Evolutionary conservation across 2,797 vertebrate genomes (phyloP).

Genomic region (Apodemus agrarius): DNA sequence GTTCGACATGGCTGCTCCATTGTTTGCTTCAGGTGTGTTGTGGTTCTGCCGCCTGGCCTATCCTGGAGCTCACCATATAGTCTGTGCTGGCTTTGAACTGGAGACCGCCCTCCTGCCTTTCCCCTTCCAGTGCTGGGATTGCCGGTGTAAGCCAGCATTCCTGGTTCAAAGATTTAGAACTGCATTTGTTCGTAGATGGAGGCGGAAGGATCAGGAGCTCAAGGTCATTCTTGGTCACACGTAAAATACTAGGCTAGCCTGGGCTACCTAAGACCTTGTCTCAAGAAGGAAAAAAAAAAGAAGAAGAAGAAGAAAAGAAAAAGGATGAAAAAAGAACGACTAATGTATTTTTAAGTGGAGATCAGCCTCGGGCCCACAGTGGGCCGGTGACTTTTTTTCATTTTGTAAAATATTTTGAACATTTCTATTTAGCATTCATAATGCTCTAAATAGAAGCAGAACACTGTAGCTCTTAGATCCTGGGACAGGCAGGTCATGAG

Average conservation of each 20-base stretch:
- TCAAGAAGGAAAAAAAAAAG: neutral
- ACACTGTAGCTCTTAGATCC: slow-evolving; percentile 63
- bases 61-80: neutral
- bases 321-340: neutral
- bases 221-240: neutral
- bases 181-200: neutral
- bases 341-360: slow-evolving; percentile 1
- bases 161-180: neutral
- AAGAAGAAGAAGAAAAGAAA: neutral
- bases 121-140: neutral
- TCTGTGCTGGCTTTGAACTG: neutral
- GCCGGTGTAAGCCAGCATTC: neutral
- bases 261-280: neutral
- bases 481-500: slow-evolving; percentile 52
- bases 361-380: slow-evolving; percentile 62
- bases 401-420: slow-evolving; percentile 68
- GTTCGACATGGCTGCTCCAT: neutral
- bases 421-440: slow-evolving; percentile 60
- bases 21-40: neutral
- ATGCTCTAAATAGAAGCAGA: slow-evolving; percentile 72
- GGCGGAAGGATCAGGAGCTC: neutral
- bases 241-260: neutral
- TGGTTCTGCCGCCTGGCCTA: neutral
- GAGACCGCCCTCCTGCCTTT: neutral
- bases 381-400: slow-evolving; percentile 42